Conservation (phyloP, 2,888 invertebrate species). For the Cephonodes hylas region DNA sequence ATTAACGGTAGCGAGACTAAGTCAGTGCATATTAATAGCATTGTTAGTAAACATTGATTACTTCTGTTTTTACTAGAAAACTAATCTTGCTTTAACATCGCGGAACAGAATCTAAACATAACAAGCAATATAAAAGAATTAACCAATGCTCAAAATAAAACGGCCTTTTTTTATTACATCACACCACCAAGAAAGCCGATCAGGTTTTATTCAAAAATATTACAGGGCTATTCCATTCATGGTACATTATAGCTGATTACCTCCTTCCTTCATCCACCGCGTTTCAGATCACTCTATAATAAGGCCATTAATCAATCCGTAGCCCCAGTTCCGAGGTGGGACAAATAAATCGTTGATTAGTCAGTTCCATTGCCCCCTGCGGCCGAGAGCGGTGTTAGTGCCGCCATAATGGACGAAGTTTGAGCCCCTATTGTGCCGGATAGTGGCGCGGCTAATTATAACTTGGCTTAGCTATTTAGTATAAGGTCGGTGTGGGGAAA, state of each 20-base stretch:
- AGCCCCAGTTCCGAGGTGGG: background rate
- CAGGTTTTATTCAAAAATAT: too few relatives aligned
- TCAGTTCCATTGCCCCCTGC: background rate
- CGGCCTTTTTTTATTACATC: too few relatives aligned
- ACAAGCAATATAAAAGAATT: too few relatives aligned
- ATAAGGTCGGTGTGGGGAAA: background rate
- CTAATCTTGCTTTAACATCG: too few relatives aligned
- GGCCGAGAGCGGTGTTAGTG: background rate
- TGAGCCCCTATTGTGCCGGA: background rate
- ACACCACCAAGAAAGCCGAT: too few relatives aligned
- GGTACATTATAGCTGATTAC: background rate
- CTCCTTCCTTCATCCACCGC: background rate
- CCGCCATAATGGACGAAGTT: background rate
- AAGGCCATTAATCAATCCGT: background rate
- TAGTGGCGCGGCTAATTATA: background rate
- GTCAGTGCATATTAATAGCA: too few relatives aligned
- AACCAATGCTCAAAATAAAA: too few relatives aligned
- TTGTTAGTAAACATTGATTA: too few relatives aligned
- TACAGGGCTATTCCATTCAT: too few relatives aligned
- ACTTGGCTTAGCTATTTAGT: background rate
- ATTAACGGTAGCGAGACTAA: too few relatives aligned
- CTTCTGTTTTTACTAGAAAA: too few relatives aligned
- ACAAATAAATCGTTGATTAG: slow-evolving; percentile 3
- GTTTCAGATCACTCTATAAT: background rate
- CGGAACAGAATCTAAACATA: too few relatives aligned